phyloP scores from a whole-genome alignment of 2,888 invertebrate genomes.

The Timema cristinae region DNA sequence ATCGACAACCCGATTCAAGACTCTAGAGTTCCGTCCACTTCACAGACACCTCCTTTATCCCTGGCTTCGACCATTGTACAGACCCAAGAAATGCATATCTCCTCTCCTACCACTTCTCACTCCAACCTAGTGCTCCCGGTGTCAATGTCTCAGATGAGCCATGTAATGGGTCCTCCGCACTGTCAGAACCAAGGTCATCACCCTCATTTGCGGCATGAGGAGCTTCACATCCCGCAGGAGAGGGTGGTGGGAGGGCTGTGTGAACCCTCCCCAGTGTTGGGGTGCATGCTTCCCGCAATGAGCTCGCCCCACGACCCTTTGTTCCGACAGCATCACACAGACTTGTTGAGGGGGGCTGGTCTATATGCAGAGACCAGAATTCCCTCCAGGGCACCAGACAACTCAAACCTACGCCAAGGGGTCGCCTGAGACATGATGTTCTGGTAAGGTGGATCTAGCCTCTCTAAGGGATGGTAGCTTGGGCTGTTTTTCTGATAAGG shows the following conservation, averaged over 20 bases:
- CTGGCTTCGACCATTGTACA: not conserved
- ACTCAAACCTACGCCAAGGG: slow-evolving; percentile 21
- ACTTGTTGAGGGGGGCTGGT: slow-evolving; percentile 22
- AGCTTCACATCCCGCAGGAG: slow-evolving; percentile 11
- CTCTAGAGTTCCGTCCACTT: not conserved
- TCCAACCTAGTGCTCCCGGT: slow-evolving; percentile 15
- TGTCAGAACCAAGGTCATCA: slow-evolving; percentile 17
- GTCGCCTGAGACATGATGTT: slow-evolving; percentile 17
- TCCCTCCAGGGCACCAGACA: not conserved
- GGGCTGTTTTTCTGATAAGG: no score
- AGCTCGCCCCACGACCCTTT: slow-evolving; percentile 20
- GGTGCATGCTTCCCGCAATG: slow-evolving; percentile 20
- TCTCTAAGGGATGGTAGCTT: no score
- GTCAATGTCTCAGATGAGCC: not conserved
- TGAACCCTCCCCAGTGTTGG: slow-evolving; percentile 22
- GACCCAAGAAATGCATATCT: slow-evolving; percentile 9
- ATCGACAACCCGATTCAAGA: slow-evolving; percentile 10
- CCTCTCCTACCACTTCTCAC: slow-evolving; percentile 8
- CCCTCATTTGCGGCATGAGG: slow-evolving; percentile 19
- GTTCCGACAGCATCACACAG: slow-evolving; percentile 26
- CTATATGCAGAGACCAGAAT: slow-evolving; percentile 24
- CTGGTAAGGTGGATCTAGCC: no score
- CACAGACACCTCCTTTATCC: slow-evolving; percentile 4
- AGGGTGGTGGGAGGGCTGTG: slow-evolving; percentile 16
- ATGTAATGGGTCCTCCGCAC: slow-evolving; percentile 12